Percentiles rank a stretch among this genome's conserved stretches.
Evolutionary conservation across 2,113 vertebrate genomes (phyloP).

Genomic region (Xenopus tropicalis): DNA sequence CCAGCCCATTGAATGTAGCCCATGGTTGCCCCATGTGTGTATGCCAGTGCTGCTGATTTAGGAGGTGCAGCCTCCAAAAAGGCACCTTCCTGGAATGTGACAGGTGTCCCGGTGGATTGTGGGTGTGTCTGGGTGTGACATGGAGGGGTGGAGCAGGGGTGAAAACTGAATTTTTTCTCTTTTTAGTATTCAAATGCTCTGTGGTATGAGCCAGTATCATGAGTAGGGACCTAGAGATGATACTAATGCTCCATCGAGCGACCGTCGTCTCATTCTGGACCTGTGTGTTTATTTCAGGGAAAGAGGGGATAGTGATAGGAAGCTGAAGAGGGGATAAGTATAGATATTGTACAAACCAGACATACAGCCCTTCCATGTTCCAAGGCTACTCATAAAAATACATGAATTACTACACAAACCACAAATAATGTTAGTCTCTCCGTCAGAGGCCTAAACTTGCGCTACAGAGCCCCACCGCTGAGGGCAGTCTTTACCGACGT

Average conservation of each 20-base stretch:
- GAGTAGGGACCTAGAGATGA: background rate
- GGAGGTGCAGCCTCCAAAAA: no score
- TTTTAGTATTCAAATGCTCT: no score
- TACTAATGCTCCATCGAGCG: background rate
- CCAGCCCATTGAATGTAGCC: no score
- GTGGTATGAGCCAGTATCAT: no score
- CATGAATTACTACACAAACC: constrained; percentile 8
- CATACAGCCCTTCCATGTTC: constrained; percentile 10
- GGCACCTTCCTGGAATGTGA: no score
- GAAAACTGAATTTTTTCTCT: no score
- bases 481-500: constrained; percentile 6
- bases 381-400: constrained; percentile 3
- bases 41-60: no score
- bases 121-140: no score
- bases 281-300: background rate
- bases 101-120: no score
- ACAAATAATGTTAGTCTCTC: constrained; percentile 19
- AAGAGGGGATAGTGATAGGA: background rate
- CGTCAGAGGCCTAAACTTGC: background rate
- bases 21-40: no score
- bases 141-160: no score
- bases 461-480: background rate
- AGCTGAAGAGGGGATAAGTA: background rate
- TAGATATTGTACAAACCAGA: constrained; percentile 16
- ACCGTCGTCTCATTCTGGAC: background rate